phyloP scores from a whole-genome alignment of 37 sponge, comb jelly and placozoan genomes.

The Spongia lamella region DNA sequence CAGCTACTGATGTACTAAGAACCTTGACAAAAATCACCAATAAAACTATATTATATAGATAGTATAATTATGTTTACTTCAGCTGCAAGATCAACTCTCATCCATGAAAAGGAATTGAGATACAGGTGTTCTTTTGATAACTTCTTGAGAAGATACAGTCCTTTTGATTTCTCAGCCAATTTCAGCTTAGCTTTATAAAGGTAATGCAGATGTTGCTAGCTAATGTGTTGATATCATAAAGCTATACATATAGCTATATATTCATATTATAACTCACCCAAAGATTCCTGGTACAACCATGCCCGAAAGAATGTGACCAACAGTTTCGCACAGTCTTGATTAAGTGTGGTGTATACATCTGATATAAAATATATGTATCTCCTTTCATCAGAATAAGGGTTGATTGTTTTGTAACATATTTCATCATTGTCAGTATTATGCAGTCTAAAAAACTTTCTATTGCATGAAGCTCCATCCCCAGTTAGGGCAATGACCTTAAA shows the following conservation, averaged over 20 bases:
- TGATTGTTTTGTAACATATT: constrained; percentile 1
- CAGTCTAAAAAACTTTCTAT: constrained; percentile 37
- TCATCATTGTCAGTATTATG: not conserved
- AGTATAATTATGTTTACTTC: not conserved
- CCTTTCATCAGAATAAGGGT: constrained; percentile 11
- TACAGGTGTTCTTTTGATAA: constrained; percentile 6
- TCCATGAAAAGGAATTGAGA: constrained; percentile 30
- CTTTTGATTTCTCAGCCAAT: constrained; percentile 8
- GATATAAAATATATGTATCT: constrained; percentile 17
- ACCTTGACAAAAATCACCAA: constrained; percentile 12
- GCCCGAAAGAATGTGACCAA: constrained; percentile 15
- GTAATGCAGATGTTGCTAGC: constrained; percentile 14
- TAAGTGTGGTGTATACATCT: no score
- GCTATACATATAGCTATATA: not conserved
- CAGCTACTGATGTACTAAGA: constrained; percentile 32
- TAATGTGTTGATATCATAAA: constrained; percentile 12
- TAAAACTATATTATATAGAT: not conserved
- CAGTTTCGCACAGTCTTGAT: no score
- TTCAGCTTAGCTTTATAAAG: constrained; percentile 13
- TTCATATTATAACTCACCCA: constrained; percentile 14
- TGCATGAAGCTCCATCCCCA: constrained; percentile 36
- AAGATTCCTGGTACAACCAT: constrained; percentile 5
- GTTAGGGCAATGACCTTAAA: constrained; percentile 37
- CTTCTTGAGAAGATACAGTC: constrained; percentile 17
- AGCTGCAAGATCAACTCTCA: constrained; percentile 39